Base-by-base conservation (phyloP, 2,888 invertebrate species). In the Endotricha flammealis region DNA sequence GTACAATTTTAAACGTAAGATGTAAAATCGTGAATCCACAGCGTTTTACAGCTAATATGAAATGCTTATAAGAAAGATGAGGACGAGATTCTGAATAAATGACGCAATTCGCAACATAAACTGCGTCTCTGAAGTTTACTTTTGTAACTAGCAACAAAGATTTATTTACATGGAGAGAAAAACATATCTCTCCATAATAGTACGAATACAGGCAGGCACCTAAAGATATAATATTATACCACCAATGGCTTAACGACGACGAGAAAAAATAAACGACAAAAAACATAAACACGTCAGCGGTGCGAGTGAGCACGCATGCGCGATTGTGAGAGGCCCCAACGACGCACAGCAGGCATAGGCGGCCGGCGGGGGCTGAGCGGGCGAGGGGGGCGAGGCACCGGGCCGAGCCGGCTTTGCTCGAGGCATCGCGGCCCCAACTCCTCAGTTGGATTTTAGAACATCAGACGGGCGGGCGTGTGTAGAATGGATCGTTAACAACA, bases 361-460 rank as follows among this genome's bases (percentile, higher is more conserved):
- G 63, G 57, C 55, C 56, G 58, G 53, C 57, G 59, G 64, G 70
- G 59, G 36, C 35, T 35, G 49, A 35, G 44, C 61, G 53, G 53
- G 34, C 23, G 61, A 46, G 64, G 50, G 54, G 46, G 44, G 56
- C 33, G 53, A 48, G 54, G 47, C 61, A 50, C 52, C 52, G 54
- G 53, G 58, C 55, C 60, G 51, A 69, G 68, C 71, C 71, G 68
- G 68, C 64, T 57, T 22, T 8, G 23, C 29, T 27, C 20, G 32
- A 25, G 20, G 20, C 7, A n/a, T 40, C 48, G 47, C 58, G 58
- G 53, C 54, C 48, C 41, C 53, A 47, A 63, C 61, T 72, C 70
- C 39, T 66, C 78, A 86, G 86, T 86, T 86, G 86, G 86, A 86
- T 85, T 86, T 83, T 63, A 83, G 82, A 86, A 86, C 86, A 86